phyloP scores from a whole-genome alignment of 1,140 invertebrate species.

The Rhagoletis pomonella region DNA sequence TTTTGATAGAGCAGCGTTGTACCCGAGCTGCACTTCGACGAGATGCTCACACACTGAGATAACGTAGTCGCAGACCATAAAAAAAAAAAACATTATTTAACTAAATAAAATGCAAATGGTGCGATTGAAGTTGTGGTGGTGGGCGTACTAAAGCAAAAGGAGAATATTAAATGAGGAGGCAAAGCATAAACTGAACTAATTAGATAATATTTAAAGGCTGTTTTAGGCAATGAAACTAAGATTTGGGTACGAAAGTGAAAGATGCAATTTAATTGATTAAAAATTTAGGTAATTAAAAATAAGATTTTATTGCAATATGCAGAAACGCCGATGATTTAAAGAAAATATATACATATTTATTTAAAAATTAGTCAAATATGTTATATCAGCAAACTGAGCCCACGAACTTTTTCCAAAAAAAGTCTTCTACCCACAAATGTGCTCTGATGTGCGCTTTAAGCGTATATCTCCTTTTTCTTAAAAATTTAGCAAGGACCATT shows the following conservation, averaged over 20 bases:
- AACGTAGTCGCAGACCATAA: background rate
- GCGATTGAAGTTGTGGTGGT: background rate
- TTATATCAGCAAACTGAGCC: too few relatives aligned
- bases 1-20: constrained; percentile 23
- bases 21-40: constrained; percentile 45
- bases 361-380: too few relatives aligned
- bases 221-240: background rate
- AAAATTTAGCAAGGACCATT: too few relatives aligned
- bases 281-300: background rate
- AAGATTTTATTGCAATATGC: too few relatives aligned
- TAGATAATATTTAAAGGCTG: background rate
- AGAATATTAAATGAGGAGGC: background rate
- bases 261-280: background rate
- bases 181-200: background rate
- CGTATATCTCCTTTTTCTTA: too few relatives aligned
- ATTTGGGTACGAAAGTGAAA: background rate
- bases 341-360: too few relatives aligned
- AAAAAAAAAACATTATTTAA: background rate
- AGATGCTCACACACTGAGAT: background rate
- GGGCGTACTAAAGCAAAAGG: background rate
- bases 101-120: background rate
- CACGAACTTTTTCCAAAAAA: too few relatives aligned
- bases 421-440: too few relatives aligned
- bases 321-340: too few relatives aligned
- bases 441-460: too few relatives aligned